Conservation (phyloP, 2,888 invertebrate genomes). For the Drosophila barbarae region DNA sequence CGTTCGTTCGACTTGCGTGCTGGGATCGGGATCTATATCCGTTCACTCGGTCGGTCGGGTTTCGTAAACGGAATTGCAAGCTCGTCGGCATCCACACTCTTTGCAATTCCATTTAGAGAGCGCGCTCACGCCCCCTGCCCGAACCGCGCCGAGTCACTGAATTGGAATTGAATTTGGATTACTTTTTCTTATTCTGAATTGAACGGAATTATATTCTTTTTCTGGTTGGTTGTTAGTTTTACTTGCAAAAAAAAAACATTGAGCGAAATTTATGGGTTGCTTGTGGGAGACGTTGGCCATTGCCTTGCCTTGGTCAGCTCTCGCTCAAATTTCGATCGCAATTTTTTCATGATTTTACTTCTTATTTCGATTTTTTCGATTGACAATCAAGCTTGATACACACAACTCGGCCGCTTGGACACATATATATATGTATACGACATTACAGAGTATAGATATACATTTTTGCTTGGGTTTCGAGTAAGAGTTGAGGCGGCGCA, state of each 20-base stretch:
- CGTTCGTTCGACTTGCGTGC: conserved; percentile 57
- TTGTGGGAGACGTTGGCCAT: conserved; percentile 36
- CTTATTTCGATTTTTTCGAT: conserved; percentile 15
- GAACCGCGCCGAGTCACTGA: conserved; percentile 21
- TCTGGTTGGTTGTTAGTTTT: conserved; percentile 26
- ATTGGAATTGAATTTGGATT: conserved; percentile 39
- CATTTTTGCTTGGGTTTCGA: conserved; percentile 34
- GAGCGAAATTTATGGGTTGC: conserved; percentile 69
- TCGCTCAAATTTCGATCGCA: conserved; percentile 74
- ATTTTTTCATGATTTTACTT: conserved; percentile 54
- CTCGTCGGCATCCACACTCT: conserved; percentile 11
- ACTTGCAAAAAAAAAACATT: conserved; percentile 65
- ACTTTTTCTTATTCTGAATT: conserved; percentile 22
- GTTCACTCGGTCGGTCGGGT: conserved; percentile 9
- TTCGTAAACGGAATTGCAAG: conserved; percentile 63
- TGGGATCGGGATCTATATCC: conserved; percentile 50
- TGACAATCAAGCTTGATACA: conserved; percentile 72
- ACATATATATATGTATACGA: conserved; percentile 38
- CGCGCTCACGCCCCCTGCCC: conserved; percentile 1
- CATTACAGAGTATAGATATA: conserved; percentile 33
- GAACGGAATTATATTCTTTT: conserved; percentile 7
- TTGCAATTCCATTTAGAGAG: conserved; percentile 69
- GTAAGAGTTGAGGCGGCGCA: conserved; percentile 25
- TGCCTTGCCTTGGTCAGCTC: conserved; percentile 25
- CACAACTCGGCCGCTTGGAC: conserved; percentile 64